Evolutionary conservation across 2,797 vertebrate genomes (phyloP), one percentile per base, ranked within the genome.

Genomic region (Harpagifer antarcticus): DNA sequence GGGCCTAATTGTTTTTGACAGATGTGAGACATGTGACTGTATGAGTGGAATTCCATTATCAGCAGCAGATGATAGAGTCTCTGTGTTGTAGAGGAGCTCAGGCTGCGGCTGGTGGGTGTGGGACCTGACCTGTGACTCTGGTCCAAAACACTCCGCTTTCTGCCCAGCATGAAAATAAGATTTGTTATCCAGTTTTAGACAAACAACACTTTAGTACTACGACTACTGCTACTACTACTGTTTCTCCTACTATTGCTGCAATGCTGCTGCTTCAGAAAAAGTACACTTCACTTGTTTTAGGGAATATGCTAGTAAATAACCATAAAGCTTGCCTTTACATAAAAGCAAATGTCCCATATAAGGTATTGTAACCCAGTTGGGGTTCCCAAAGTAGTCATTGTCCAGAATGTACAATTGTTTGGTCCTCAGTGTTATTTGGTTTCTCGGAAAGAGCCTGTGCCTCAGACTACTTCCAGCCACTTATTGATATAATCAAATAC

Each of bases 1-100:
- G 61, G 78, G 62, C 57, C 76, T 88, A 88, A 91, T 89, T 72
- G 79, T 86, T 87, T 91, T 83, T 89, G 92, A 91, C 89, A 89
- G 90, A 90, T 84, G 83, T 76, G 55, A 90, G 78, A 65, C 91
- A 93, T 93, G 92, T 92, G 90, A 93, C 91, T 74, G 84, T 91
- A 81, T 59, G 70, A 86, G 77, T 89, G 87, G 83, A 93, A 93
- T 92, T 89, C 86, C 85, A 68, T 87, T 44, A 83, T 76, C 77
- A 82, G 85, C 84, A 77, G 81, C 81, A 77, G 86, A 89, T 88
- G 88, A 92, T 87, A 88, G 90, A 91, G 79, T 81, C 81, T 88
- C 84, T 86, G 90, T 92, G 88, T 91, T 91, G 81, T 59, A 45
- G 80, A 70, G 77, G 48, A 75, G 72, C 70, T 79, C 69, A 16